Conservation (phyloP, 1,140 invertebrate genomes). For the Oedothorax gibbosus region DNA sequence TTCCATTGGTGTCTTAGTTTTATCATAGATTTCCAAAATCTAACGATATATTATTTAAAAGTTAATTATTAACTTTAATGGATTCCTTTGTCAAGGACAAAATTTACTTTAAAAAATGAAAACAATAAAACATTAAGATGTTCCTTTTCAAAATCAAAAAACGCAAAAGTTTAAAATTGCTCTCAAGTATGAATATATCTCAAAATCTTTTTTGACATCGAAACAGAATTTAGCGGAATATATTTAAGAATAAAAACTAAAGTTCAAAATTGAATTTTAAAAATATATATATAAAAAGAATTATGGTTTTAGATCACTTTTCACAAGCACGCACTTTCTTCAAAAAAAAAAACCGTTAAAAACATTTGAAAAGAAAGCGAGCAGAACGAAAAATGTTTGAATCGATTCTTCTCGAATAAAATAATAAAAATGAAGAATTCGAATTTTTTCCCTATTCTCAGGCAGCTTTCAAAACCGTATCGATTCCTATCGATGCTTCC, state of each 20-base stretch:
- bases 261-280: slow-evolving; percentile 12
- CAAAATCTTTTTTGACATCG: slow-evolving; percentile 16
- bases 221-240: slow-evolving; percentile 30
- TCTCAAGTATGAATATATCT: slow-evolving; percentile 39
- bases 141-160: slow-evolving; percentile 8
- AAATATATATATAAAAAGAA: slow-evolving; percentile 32
- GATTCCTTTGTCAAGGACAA: background rate
- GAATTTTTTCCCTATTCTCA: slow-evolving; percentile 5
- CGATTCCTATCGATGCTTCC: slow-evolving; percentile 53
- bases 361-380: slow-evolving; percentile 31
- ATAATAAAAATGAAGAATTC: slow-evolving; percentile 21
- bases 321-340: slow-evolving; percentile 10
- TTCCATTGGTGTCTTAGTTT: too few species aligned
- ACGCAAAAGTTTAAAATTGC: slow-evolving; percentile 1
- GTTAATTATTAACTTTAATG: background rate
- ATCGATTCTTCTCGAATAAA: slow-evolving; percentile 46
- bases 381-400: slow-evolving; percentile 44
- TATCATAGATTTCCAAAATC: background rate
- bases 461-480: slow-evolving; percentile 52
- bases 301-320: slow-evolving; percentile 47
- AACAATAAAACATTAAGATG: background rate
- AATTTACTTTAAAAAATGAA: background rate
- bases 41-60: background rate
- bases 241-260: slow-evolving; percentile 1
- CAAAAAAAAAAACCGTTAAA: slow-evolving; percentile 6